Percentiles rank a stretch among this genome's conserved stretches.
Evolutionary conservation across 2,888 invertebrate species (phyloP).

Genomic region (Folsomia manolachei): DNA sequence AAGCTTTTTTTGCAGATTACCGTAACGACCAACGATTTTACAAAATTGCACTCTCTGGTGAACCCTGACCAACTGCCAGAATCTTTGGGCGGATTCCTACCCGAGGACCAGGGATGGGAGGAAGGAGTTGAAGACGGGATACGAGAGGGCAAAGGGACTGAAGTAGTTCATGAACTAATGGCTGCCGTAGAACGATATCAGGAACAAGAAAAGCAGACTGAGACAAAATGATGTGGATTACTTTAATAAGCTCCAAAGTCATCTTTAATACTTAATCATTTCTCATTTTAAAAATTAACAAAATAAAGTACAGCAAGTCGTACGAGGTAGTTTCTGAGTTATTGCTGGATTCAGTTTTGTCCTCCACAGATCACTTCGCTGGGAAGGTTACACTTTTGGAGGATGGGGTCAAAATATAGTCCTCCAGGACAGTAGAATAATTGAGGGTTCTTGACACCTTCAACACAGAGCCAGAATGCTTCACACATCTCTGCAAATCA

Average conservation of each 20-base stretch:
- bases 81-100: neutral
- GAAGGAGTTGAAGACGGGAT: neutral
- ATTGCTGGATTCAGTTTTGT: neutral
- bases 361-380: neutral
- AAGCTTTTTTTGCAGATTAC: neutral
- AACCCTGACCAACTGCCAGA: neutral
- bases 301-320: too few species aligned
- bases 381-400: neutral
- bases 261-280: too few species aligned
- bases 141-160: neutral
- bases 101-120: slow-evolving; percentile 9
- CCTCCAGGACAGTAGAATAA: neutral
- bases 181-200: neutral
- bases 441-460: neutral
- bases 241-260: too few species aligned
- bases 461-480: neutral
- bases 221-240: too few species aligned
- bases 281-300: too few species aligned
- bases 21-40: slow-evolving; percentile 1
- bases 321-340: too few species aligned
- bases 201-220: too few species aligned
- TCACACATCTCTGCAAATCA: neutral
- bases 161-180: neutral
- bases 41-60: neutral
- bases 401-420: neutral